Percentiles rank a stretch among this genome's conserved stretches.
These are phyloP conservation scores for Torymus tubicola DNA, from an alignment of 2,888 invertebrate genomes.

Conservation along the genomic window DNA sequence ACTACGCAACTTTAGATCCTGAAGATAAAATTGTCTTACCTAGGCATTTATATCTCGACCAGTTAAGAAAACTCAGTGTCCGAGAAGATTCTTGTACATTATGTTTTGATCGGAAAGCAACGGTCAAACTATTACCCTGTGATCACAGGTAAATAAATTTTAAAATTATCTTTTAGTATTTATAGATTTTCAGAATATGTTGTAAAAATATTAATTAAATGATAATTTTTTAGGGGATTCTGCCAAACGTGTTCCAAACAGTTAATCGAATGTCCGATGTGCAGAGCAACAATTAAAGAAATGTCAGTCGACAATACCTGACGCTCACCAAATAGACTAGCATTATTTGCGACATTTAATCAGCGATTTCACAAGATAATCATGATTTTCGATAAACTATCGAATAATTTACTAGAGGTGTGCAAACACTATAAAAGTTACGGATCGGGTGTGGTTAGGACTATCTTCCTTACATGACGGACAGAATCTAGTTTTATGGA, in stretches of 20 bases:
- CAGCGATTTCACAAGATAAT: slow-evolving; percentile 62
- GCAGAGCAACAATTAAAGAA: slow-evolving; percentile 83
- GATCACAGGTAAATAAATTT: slow-evolving; percentile 83
- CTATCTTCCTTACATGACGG: slow-evolving; percentile 63
- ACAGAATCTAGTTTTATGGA: slow-evolving; percentile 18
- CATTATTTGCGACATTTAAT: slow-evolving; percentile 60
- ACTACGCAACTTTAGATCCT: slow-evolving; percentile 84
- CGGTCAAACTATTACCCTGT: slow-evolving; percentile 87
- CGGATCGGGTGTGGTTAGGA: slow-evolving; percentile 14
- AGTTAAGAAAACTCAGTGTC: slow-evolving; percentile 85
- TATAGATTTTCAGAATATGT: no score
- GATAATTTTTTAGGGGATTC: slow-evolving; percentile 83
- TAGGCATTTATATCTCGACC: slow-evolving; percentile 86
- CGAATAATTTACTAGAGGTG: slow-evolving; percentile 41
- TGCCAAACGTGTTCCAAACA: slow-evolving; percentile 88
- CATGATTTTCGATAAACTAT: slow-evolving; percentile 56
- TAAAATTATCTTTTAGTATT: slow-evolving; percentile 42
- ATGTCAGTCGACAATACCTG: slow-evolving; percentile 76
- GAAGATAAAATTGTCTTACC: slow-evolving; percentile 91
- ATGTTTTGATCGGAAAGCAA: slow-evolving; percentile 89
- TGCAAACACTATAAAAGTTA: slow-evolving; percentile 39
- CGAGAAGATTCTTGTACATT: slow-evolving; percentile 91
- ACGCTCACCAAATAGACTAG: slow-evolving; percentile 65
- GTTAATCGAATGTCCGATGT: slow-evolving; percentile 91
- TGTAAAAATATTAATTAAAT: slow-evolving; percentile 6